A percentile compares a stretch with the other conserved stretches of the same genome.
Evolutionary conservation across 2,888 invertebrate genomes (phyloP).

Genomic region (Nephrotoma appendiculata): DNA sequence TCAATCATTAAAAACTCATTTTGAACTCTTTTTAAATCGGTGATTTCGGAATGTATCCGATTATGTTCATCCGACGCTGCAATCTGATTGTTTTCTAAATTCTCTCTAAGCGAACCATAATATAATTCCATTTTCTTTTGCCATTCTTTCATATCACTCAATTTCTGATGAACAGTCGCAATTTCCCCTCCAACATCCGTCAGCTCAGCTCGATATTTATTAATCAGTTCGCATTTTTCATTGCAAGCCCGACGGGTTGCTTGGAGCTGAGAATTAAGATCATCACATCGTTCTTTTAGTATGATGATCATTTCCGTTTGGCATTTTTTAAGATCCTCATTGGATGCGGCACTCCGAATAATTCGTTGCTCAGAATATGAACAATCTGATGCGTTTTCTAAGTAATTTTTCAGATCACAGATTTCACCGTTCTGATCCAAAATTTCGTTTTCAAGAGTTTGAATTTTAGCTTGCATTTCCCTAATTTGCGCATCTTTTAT

Average conservation of each 20-base stretch:
- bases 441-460: neutral
- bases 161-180: neutral
- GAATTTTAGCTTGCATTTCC: neutral
- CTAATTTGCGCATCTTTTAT: neutral
- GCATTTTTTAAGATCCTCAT: neutral
- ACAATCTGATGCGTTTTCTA: neutral
- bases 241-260: neutral
- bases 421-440: neutral
- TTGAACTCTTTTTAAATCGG: neutral
- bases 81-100: neutral
- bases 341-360: neutral
- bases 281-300: neutral
- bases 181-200: neutral
- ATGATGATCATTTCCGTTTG: neutral
- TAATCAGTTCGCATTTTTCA: neutral
- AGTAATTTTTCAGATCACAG: neutral
- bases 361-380: neutral
- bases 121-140: neutral
- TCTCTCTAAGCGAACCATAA: neutral
- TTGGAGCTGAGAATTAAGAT: neutral
- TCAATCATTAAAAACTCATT: neutral
- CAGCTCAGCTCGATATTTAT: neutral
- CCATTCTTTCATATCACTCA: neutral
- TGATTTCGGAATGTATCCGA: neutral
- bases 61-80: neutral